A percentile compares a stretch with the other conserved stretches of the same genome.
These are phyloP conservation scores for Bombus affinis DNA, from an alignment of 1,140 invertebrate species.

Conservation along the genomic window DNA sequence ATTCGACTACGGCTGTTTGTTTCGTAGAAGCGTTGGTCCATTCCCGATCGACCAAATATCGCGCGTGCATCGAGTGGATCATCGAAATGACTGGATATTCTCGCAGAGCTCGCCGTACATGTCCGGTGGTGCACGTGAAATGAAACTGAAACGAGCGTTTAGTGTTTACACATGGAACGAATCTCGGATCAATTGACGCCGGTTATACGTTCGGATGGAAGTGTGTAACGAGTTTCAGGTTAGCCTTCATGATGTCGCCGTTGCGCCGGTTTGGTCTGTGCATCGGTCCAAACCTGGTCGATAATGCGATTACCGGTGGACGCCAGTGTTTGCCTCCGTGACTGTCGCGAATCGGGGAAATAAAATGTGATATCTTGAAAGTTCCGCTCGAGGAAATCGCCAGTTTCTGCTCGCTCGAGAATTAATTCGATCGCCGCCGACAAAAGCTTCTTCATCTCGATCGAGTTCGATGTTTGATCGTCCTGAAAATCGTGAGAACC, in stretches of 20 bases:
- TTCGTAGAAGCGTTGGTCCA: neutral
- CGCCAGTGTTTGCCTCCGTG: conserved; percentile 5
- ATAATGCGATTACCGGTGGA: conserved; percentile 46
- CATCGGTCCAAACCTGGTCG: conserved; percentile 28
- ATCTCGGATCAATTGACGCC: conserved; percentile 56
- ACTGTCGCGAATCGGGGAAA: neutral
- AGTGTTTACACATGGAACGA: conserved; percentile 46
- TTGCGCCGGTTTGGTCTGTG: conserved; percentile 30
- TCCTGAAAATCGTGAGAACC: too few relatives aligned
- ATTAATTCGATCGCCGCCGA: conserved; percentile 7
- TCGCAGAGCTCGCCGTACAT: neutral
- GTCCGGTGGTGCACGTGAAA: conserved; percentile 26
- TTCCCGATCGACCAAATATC: neutral
- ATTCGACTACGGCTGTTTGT: neutral
- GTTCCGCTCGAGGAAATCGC: neutral
- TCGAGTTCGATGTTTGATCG: too few relatives aligned
- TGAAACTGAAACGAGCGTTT: conserved; percentile 53
- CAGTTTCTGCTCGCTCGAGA: neutral
- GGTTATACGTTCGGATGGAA: conserved; percentile 24
- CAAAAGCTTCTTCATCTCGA: neutral
- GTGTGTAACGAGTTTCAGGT: conserved; percentile 46
- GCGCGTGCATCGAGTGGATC: conserved; percentile 19
- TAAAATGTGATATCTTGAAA: conserved; percentile 38
- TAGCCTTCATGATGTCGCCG: conserved; percentile 29
- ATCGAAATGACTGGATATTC: conserved; percentile 31